A percentile compares a stretch with the other conserved stretches of the same genome.
Conservation (phyloP, 2,113 vertebrate species). For the Rafetus swinhoei region DNA sequence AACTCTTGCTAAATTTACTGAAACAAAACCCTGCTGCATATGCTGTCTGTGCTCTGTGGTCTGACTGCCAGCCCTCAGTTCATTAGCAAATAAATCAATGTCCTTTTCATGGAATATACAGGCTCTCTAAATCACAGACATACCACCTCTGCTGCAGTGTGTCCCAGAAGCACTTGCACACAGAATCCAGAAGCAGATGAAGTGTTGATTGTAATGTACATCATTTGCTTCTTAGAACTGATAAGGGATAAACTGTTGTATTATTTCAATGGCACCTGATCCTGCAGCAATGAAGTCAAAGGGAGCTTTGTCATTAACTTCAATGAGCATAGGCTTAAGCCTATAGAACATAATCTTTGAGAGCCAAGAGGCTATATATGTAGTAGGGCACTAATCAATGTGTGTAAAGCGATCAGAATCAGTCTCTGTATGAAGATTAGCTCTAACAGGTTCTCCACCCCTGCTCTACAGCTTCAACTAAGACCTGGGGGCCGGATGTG, state of each 20-base stretch:
- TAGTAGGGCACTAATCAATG: neutral
- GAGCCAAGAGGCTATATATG: neutral
- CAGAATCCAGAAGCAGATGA: neutral
- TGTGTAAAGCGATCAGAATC: no score
- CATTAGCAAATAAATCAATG: fast-evolving
- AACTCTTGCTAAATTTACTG: neutral
- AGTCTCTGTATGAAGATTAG: no score
- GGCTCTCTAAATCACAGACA: neutral
- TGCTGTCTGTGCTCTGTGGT: fast-evolving
- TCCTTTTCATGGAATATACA: neutral
- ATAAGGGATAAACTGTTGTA: neutral
- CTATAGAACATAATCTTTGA: neutral
- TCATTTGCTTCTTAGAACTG: neutral
- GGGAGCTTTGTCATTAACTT: neutral
- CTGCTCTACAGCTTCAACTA: no score
- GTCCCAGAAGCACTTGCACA: neutral
- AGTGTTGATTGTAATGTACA: neutral
- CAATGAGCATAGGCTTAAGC: neutral
- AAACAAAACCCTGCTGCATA: neutral
- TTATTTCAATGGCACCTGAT: neutral
- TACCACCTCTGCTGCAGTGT: neutral
- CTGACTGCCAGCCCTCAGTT: neutral
- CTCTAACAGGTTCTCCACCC: no score
- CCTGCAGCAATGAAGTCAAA: no score
- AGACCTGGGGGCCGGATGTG: no score